phyloP scores from a whole-genome alignment of 2,113 vertebrate species.

The Mionectes macconnelli region DNA sequence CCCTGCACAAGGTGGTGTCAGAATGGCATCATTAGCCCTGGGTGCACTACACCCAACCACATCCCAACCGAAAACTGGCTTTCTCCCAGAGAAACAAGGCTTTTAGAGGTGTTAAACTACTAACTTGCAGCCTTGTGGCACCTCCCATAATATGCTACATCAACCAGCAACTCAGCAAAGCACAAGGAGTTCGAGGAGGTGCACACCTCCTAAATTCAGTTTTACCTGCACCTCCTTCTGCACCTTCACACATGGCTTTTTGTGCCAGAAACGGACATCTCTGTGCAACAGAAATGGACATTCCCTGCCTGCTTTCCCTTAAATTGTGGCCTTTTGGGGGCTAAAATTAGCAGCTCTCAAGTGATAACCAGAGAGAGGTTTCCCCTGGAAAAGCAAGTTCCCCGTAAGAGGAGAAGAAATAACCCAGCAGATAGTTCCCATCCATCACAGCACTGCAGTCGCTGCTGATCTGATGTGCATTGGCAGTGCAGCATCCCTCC shows the following conservation, averaged over 20 bases:
- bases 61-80: rapidly evolving
- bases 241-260: background rate
- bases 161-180: background rate
- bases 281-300: background rate
- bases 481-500: background rate
- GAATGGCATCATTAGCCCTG: background rate
- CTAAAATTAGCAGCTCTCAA: background rate
- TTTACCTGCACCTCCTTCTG: background rate
- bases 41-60: rapidly evolving
- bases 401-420: background rate
- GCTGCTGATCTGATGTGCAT: background rate
- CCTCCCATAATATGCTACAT: background rate
- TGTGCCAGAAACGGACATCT: background rate
- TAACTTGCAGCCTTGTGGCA: background rate
- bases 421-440: background rate
- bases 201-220: background rate
- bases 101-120: background rate
- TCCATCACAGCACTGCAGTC: background rate
- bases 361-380: background rate
- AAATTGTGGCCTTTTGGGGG: rapidly evolving
- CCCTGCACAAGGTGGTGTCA: background rate
- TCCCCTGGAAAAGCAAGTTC: background rate
- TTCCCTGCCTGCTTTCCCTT: background rate
- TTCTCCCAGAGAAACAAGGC: background rate
- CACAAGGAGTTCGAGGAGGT: background rate